A percentile compares a stretch with the other conserved stretches of the same genome.
phyloP scores from a whole-genome alignment of 1,140 invertebrate species.

The Zaprionus ghesquierei region DNA sequence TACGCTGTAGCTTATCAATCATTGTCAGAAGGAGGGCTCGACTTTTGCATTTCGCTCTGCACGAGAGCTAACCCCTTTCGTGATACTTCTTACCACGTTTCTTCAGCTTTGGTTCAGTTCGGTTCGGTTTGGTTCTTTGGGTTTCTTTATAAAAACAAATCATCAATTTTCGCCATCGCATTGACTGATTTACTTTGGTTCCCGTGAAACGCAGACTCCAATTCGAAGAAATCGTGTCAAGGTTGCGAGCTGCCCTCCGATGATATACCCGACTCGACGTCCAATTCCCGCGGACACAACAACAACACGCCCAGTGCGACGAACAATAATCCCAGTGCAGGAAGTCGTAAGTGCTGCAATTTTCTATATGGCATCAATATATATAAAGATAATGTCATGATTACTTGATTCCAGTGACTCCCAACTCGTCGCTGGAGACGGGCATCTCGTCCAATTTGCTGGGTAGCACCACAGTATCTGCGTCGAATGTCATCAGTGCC shows the following conservation, averaged over 20 bases:
- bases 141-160: conserved; percentile 56
- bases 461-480: conserved; percentile 76
- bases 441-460: conserved; percentile 78
- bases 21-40: conserved; percentile 67
- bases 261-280: conserved; percentile 88
- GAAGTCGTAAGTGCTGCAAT: conserved; percentile 68
- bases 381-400: background rate
- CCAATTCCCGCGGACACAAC: conserved; percentile 87
- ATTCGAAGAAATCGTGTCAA: conserved; percentile 92
- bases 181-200: conserved; percentile 56
- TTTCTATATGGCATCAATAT: background rate
- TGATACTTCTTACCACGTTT: too few relatives aligned
- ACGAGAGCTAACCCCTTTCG: conserved; percentile 62
- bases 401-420: conserved; percentile 58
- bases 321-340: conserved; percentile 86
- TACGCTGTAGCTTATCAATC: conserved; percentile 77
- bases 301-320: conserved; percentile 90
- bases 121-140: background rate
- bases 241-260: conserved; percentile 92
- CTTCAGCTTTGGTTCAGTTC: conserved; percentile 45
- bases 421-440: conserved; percentile 80
- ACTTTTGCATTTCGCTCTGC: conserved; percentile 47
- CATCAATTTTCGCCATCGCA: conserved; percentile 61
- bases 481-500: conserved; percentile 80
- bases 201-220: conserved; percentile 72